Evolutionary conservation across 2,888 invertebrate genomes (phyloP).

Genomic region (Clusia tigrina): DNA sequence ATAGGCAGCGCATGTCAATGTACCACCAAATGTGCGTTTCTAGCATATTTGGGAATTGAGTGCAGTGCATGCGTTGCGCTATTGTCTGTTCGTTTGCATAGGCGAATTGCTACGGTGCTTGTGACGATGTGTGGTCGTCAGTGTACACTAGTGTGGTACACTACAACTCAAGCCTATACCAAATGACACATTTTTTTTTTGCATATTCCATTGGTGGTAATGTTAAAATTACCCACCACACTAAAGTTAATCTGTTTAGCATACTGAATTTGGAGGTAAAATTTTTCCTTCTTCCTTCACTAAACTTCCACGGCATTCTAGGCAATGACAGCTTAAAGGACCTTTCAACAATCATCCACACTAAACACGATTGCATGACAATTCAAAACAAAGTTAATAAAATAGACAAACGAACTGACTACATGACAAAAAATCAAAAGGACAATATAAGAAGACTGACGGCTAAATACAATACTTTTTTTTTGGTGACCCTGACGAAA

Average conservation of each 20-base stretch:
- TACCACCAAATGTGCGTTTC: too few relatives aligned
- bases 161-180: too few relatives aligned
- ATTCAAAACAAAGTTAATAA: background rate
- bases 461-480: slow-evolving; percentile 2
- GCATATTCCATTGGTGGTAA: slow-evolving; percentile 9
- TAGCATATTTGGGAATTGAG: too few relatives aligned
- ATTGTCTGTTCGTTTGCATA: too few relatives aligned
- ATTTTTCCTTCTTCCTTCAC: slow-evolving; percentile 6
- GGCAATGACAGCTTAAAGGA: too few relatives aligned
- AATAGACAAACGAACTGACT: background rate
- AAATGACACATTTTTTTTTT: too few relatives aligned
- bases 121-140: too few relatives aligned
- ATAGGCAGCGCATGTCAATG: too few relatives aligned
- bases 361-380: background rate
- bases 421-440: slow-evolving; percentile 19
- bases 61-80: too few relatives aligned
- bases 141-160: too few relatives aligned
- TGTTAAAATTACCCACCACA: slow-evolving; percentile 1
- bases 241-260: background rate
- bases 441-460: slow-evolving; percentile 11
- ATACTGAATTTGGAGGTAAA: background rate
- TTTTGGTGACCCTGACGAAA: slow-evolving; percentile 23
- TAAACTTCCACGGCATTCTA: slow-evolving; percentile 1
- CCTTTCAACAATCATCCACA: slow-evolving; percentile 7
- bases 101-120: too few relatives aligned